These are phyloP conservation scores for Pollicipes pollicipes DNA, from an alignment of 1,140 invertebrate genomes.

Conservation along the genomic window DNA sequence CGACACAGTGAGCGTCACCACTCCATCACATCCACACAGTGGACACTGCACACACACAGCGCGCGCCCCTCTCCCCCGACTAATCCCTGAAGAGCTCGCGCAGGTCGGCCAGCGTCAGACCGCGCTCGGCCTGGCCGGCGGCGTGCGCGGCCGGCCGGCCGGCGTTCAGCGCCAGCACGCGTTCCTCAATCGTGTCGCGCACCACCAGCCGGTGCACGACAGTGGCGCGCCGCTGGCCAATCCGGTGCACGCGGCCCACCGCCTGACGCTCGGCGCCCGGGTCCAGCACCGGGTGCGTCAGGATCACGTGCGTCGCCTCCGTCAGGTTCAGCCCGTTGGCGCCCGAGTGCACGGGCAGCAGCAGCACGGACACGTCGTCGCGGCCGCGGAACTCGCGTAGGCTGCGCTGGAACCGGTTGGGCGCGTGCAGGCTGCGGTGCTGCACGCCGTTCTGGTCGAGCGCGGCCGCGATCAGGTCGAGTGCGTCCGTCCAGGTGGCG, in stretches of 20 bases:
- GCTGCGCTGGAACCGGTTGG: constrained; percentile 28
- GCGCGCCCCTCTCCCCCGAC: no score
- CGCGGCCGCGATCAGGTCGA: constrained; percentile 40
- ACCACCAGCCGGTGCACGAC: constrained; percentile 40
- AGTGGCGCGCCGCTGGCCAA: constrained; percentile 49
- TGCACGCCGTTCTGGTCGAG: constrained; percentile 40
- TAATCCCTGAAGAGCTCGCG: not conserved
- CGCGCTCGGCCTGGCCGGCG: not conserved
- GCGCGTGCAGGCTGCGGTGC: constrained; percentile 25
- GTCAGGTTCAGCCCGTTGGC: constrained; percentile 59
- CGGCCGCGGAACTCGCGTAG: constrained; percentile 28
- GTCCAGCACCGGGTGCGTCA: constrained; percentile 57
- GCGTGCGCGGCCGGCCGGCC: no score
- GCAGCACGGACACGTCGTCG: constrained; percentile 38
- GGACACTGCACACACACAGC: no score
- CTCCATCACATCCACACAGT: no score
- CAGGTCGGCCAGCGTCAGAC: not conserved
- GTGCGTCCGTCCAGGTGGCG: constrained; percentile 46
- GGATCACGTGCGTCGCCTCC: constrained; percentile 57
- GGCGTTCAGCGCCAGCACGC: constrained; percentile 27
- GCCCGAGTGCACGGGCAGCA: constrained; percentile 47
- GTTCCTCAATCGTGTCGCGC: constrained; percentile 48
- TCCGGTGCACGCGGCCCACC: constrained; percentile 55
- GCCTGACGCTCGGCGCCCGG: constrained; percentile 54
- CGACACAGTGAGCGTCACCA: no score